These are phyloP conservation scores for Aphodius sticticus DNA, from an alignment of 2,888 invertebrate species.

Conservation along the genomic window DNA sequence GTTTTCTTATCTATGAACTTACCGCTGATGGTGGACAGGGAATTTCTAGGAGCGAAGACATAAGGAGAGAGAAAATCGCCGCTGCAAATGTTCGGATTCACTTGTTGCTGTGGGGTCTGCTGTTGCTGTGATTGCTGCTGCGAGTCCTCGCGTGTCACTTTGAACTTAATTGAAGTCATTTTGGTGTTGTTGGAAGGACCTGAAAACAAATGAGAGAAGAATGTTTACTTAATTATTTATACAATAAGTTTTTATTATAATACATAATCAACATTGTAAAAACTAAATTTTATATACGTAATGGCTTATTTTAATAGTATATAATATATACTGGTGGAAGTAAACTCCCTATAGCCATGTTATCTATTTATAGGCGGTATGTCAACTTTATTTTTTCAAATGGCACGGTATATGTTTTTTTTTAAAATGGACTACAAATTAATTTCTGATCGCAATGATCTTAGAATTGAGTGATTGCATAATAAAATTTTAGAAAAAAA, in stretches of 20 bases:
- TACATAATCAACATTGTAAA: too few species aligned
- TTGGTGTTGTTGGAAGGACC: background rate
- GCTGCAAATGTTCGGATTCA: slow-evolving; percentile 37
- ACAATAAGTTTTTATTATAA: background rate
- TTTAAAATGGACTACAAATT: too few species aligned
- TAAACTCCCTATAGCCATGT: too few species aligned
- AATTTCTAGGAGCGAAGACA: slow-evolving; percentile 61
- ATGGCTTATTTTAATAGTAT: too few species aligned
- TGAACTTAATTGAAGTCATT: slow-evolving; percentile 53
- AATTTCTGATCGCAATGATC: too few species aligned
- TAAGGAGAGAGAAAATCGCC: slow-evolving; percentile 59
- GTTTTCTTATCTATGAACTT: slow-evolving; percentile 40
- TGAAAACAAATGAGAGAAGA: slow-evolving; percentile 1
- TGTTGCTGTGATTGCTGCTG: slow-evolving; percentile 45
- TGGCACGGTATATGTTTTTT: too few species aligned
- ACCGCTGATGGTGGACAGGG: slow-evolving; percentile 62
- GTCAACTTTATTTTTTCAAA: too few species aligned
- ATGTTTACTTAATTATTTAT: background rate
- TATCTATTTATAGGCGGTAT: too few species aligned
- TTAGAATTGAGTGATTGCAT: too few species aligned
- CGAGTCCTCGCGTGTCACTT: slow-evolving; percentile 52
- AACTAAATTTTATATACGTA: too few species aligned
- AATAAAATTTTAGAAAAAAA: too few species aligned
- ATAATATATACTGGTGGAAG: too few species aligned
- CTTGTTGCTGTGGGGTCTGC: slow-evolving; percentile 31